These are phyloP conservation scores for Aphodius granarius DNA, from an alignment of 2,888 invertebrate genomes.

Conservation along the genomic window DNA sequence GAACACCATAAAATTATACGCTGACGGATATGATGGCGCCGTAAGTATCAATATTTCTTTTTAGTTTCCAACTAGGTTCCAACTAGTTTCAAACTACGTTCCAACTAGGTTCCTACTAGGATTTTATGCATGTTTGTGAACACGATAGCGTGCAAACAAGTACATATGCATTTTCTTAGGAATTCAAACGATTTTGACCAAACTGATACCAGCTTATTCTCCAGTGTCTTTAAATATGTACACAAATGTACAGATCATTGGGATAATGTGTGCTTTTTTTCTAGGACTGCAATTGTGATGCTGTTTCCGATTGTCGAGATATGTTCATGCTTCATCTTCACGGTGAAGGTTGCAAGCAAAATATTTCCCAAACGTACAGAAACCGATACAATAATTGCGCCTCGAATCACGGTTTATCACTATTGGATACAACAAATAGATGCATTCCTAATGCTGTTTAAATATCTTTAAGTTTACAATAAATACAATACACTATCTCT, in stretches of 20 bases:
- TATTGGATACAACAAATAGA: neutral
- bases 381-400: slow-evolving; percentile 22
- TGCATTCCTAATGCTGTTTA: neutral
- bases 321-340: slow-evolving; percentile 22
- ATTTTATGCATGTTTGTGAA: too few relatives aligned
- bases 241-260: too few relatives aligned
- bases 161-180: too few relatives aligned
- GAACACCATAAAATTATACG: slow-evolving; percentile 21
- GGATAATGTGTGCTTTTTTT: neutral
- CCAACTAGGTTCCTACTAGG: too few relatives aligned
- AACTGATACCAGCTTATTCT: too few relatives aligned
- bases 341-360: slow-evolving; percentile 12
- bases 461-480: neutral
- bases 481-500: neutral
- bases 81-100: too few relatives aligned
- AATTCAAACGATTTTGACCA: too few relatives aligned
- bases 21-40: slow-evolving; percentile 6
- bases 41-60: slow-evolving; percentile 6
- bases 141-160: too few relatives aligned
- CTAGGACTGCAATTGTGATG: slow-evolving; percentile 25
- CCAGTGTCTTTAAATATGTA: too few relatives aligned
- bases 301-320: slow-evolving; percentile 21
- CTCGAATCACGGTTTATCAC: neutral
- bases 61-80: neutral
- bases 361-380: neutral